Conservation (phyloP, 2,113 vertebrate genomes). For the Myiozetetes cayanensis region DNA sequence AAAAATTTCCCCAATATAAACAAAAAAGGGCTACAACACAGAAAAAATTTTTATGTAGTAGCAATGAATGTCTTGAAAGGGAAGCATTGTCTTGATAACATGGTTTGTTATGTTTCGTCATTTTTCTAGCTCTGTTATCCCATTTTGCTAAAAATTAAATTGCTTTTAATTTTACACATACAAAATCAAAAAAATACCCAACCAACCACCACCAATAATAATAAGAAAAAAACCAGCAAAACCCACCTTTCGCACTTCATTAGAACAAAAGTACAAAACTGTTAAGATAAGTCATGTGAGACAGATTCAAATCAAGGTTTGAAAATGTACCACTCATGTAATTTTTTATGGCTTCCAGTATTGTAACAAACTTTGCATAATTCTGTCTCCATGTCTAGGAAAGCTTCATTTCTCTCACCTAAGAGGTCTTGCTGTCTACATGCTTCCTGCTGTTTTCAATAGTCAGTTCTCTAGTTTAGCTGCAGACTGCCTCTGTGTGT, state of each 20-base stretch:
- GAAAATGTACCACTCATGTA: background rate
- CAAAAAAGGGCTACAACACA: background rate
- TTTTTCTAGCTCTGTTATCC: background rate
- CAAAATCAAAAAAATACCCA: fast-evolving
- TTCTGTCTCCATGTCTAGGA: background rate
- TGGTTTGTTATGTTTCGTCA: fast-evolving
- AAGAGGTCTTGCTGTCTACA: background rate
- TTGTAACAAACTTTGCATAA: background rate
- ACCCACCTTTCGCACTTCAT: background rate
- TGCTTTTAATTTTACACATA: background rate
- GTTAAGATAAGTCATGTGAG: background rate
- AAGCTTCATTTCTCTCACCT: background rate
- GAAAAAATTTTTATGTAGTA: background rate
- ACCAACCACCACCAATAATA: background rate
- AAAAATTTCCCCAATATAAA: background rate
- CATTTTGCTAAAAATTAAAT: background rate
- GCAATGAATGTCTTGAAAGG: background rate
- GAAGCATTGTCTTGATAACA: background rate
- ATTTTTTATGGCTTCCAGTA: background rate
- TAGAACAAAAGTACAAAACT: background rate
- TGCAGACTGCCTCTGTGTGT: background rate
- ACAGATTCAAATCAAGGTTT: background rate
- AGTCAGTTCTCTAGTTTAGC: background rate
- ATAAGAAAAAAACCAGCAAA: background rate
- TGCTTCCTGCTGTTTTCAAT: background rate